These are phyloP conservation scores for Copidosoma floridanum DNA, from an alignment of 1,140 invertebrate genomes.

Conservation along the genomic window DNA sequence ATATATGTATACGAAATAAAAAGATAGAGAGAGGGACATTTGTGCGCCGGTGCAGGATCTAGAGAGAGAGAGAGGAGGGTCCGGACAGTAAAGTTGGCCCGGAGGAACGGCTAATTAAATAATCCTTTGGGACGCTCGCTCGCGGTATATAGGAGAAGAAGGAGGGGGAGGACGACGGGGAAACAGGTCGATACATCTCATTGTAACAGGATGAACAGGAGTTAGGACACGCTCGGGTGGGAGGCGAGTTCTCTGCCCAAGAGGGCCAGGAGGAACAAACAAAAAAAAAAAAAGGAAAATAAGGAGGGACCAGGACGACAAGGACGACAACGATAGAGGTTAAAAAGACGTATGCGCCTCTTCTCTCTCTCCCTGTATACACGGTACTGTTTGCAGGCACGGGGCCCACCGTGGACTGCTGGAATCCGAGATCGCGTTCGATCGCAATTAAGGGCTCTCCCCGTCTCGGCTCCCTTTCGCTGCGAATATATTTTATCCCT, in stretches of 20 bases:
- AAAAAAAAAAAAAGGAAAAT: no score
- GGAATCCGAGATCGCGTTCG: conserved; percentile 53
- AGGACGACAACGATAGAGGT: conserved; percentile 6
- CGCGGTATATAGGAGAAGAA: conserved; percentile 36
- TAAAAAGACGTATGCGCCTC: conserved; percentile 13
- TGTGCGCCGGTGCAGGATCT: not conserved
- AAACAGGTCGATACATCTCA: conserved; percentile 56
- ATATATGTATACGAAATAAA: no score
- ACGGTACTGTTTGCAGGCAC: not conserved
- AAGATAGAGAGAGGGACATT: no score
- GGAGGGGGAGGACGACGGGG: conserved; percentile 34
- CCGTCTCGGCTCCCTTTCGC: conserved; percentile 28
- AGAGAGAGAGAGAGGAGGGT: conserved; percentile 7
- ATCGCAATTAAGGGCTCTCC: conserved; percentile 50
- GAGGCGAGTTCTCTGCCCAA: no score
- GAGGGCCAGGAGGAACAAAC: no score
- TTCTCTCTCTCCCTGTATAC: no score
- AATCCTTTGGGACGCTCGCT: conserved; percentile 46
- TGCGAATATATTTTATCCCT: no score
- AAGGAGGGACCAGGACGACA: not conserved
- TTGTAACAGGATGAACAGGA: conserved; percentile 56
- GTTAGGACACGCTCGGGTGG: conserved; percentile 45
- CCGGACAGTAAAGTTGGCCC: not conserved
- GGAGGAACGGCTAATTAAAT: conserved; percentile 52
- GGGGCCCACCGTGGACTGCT: conserved; percentile 34